A percentile compares a stretch with the other conserved stretches of the same genome.
phyloP scores from a whole-genome alignment of 2,888 invertebrate genomes.

The Cotesia congregata region DNA sequence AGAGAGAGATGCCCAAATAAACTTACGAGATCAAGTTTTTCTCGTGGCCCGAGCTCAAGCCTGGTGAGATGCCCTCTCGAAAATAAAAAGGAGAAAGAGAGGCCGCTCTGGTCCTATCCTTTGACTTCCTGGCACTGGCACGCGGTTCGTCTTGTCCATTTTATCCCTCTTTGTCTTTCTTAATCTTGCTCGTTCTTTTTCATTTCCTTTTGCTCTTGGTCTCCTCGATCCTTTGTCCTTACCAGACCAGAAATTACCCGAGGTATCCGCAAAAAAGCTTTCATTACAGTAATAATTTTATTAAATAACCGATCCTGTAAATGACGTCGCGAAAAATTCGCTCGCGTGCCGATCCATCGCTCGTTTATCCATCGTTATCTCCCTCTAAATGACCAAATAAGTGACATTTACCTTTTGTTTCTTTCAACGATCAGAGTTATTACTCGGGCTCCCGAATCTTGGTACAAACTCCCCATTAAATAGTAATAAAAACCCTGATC shows the following conservation, averaged over 20 bases:
- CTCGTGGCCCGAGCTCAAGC: slow-evolving; percentile 52
- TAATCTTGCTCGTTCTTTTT: slow-evolving; percentile 23
- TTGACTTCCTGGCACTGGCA: slow-evolving; percentile 69
- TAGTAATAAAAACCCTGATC: too few species aligned
- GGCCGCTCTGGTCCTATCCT: slow-evolving; percentile 59
- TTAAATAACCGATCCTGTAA: neutral
- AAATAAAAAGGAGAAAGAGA: slow-evolving; percentile 27
- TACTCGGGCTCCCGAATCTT: too few species aligned
- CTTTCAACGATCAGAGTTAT: neutral
- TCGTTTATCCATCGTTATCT: slow-evolving; percentile 29
- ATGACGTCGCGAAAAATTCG: neutral
- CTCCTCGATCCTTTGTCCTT: neutral
- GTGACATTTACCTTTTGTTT: slow-evolving; percentile 13
- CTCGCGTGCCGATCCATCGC: neutral
- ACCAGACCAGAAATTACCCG: neutral
- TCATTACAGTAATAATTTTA: neutral
- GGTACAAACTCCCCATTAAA: too few species aligned
- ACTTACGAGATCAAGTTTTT: slow-evolving; percentile 68
- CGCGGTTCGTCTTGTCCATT: slow-evolving; percentile 59
- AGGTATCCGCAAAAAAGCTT: neutral
- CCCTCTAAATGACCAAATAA: slow-evolving; percentile 21
- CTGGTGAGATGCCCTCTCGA: slow-evolving; percentile 22
- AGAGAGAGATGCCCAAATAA: slow-evolving; percentile 30
- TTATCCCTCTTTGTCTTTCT: slow-evolving; percentile 22
- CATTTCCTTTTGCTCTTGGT: slow-evolving; percentile 12